Base-by-base conservation (phyloP, 2,113 vertebrate species). In the Anolis carolinensis region DNA sequence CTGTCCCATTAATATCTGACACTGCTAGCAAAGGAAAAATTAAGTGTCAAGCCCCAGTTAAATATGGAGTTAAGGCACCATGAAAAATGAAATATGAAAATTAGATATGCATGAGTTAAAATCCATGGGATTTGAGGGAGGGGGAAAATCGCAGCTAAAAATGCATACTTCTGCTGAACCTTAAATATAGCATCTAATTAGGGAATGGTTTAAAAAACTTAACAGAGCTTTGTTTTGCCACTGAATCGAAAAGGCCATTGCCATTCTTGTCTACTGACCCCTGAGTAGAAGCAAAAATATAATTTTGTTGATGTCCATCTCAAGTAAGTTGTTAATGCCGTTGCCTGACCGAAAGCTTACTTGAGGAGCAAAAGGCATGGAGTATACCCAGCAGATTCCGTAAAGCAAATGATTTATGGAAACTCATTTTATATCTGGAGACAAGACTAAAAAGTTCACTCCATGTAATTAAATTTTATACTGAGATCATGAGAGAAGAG, bases 261-360 rank as follows among this genome's bases (percentile, higher is more conserved):
- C 90, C 76, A 89, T 92, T 86, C 72, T 92, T 94, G 88, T 89
- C 94, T 91, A 92, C 79, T 90, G 92, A 93, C 88, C 88, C 89
- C 92, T 92, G 92, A 94, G 84, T 87, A 72, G 85, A 92, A 80
- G n/a, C 78, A 16, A 52, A 89, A 94, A 95, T 95, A 94, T 91
- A 94, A 90, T 93, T 96, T 95, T 93, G 77, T 83, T 65, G 89
- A 95, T 93, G 82, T 91, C 87, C 91, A 83, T 96, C 76, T 90
- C 90, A 86, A 86, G 83, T 32, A 91, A 90, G 92, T 90, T 81
- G 89, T 91, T 92, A 91, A 84, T 87, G 39, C 59, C 30, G 88
- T 87, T 90, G 79, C 89, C 68, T 83, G 78, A 74, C 81, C 73
- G 74, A 90, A 94, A 91, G 62, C 48, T 73, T 36, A 50, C 77